A percentile compares a stretch with the other conserved stretches of the same genome.
phyloP scores from a whole-genome alignment of 53 echinoderm and acorn worm genomes.

The Paracentrotus lividus region DNA sequence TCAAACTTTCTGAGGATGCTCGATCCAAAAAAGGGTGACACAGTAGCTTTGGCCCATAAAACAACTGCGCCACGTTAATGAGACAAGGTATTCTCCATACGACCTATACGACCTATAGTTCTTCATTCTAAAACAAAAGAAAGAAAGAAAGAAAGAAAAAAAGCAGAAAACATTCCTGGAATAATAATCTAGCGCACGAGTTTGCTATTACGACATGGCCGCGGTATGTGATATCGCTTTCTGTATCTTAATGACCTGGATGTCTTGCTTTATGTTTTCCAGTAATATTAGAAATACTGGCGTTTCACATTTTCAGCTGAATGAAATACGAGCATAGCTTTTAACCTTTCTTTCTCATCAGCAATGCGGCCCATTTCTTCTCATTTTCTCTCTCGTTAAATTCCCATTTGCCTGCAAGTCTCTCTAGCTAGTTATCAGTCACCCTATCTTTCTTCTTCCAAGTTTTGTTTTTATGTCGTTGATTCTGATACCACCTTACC shows the following conservation, averaged over 20 bases:
- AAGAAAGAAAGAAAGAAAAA: too few species aligned
- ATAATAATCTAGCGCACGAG: background rate
- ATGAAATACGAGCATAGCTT: background rate
- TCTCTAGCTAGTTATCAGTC: background rate
- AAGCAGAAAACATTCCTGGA: background rate
- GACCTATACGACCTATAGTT: too few species aligned
- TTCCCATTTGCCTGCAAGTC: background rate
- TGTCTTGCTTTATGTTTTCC: background rate
- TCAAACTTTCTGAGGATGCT: too few species aligned
- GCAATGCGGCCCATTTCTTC: background rate
- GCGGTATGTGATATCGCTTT: background rate
- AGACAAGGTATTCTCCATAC: too few species aligned
- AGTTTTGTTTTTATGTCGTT: background rate
- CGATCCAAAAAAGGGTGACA: too few species aligned
- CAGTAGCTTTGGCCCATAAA: too few species aligned
- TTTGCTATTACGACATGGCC: too few species aligned
- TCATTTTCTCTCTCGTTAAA: conserved; percentile 32
- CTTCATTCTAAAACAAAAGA: too few species aligned
- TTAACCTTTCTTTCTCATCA: background rate
- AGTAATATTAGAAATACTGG: background rate
- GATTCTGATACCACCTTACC: too few species aligned
- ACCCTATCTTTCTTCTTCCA: conserved; percentile 2
- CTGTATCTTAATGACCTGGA: background rate
- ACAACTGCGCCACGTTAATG: too few species aligned
- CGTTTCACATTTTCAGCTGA: background rate